Percentiles rank a stretch among this genome's conserved stretches.
These are phyloP conservation scores for Luscinia megarhynchos DNA, from an alignment of 2,797 vertebrate species.

Conservation along the genomic window DNA sequence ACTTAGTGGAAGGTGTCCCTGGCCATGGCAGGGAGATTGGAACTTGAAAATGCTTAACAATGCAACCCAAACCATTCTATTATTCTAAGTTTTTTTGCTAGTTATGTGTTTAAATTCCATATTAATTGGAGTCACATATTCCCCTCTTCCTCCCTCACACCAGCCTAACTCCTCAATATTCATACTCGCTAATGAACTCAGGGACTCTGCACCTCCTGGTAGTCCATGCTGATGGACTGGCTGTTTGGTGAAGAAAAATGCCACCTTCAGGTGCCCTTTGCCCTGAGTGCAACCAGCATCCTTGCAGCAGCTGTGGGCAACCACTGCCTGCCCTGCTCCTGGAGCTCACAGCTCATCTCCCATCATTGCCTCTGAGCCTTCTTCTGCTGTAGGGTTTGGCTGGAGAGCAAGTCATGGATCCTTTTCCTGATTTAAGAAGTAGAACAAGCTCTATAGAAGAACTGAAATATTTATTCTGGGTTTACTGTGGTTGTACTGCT, in stretches of 20 bases:
- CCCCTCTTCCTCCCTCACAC: rapidly evolving
- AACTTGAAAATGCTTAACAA: background rate
- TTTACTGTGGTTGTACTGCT: background rate
- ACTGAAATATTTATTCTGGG: background rate
- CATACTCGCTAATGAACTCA: background rate
- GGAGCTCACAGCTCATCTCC: rapidly evolving
- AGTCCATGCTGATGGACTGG: no score
- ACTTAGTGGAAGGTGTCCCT: background rate
- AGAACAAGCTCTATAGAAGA: background rate
- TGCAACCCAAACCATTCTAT: background rate
- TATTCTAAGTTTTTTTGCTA: background rate
- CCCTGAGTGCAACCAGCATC: rapidly evolving
- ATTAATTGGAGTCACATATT: rapidly evolving
- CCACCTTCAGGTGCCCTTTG: background rate
- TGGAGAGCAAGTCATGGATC: background rate
- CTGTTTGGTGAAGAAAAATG: background rate
- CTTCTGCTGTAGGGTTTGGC: background rate
- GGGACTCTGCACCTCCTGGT: background rate
- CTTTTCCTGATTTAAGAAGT: background rate
- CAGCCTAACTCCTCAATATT: no score
- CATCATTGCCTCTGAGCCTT: no score
- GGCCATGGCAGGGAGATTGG: background rate
- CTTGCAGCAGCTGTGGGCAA: background rate
- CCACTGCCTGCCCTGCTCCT: no score
- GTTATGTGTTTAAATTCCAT: rapidly evolving